phyloP scores from a whole-genome alignment of 1,140 invertebrate genomes.

The Eriosoma lanigerum region DNA sequence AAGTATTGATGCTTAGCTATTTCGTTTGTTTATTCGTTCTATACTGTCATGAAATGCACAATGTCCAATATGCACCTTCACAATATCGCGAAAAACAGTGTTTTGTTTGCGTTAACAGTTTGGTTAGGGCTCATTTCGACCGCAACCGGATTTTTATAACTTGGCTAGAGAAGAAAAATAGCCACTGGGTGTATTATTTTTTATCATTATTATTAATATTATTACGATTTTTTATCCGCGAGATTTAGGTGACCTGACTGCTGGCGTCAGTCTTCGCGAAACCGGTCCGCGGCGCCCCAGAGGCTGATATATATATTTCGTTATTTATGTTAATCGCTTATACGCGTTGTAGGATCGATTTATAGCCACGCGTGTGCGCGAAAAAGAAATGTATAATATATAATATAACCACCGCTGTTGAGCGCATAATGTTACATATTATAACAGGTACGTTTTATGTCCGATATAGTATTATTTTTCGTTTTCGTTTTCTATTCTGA shows the following conservation, averaged over 20 bases:
- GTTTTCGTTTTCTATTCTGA: constrained; percentile 4
- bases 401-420: no score
- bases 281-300: constrained; percentile 34
- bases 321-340: constrained; percentile 40
- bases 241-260: constrained; percentile 43
- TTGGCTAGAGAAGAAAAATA: neutral
- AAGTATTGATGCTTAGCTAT: no score
- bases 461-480: neutral
- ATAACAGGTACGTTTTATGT: neutral
- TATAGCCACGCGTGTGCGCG: neutral
- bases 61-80: no score
- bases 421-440: neutral
- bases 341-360: neutral
- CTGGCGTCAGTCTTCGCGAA: constrained; percentile 20
- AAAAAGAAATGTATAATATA: neutral
- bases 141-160: no score
- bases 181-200: neutral
- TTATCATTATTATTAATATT: no score
- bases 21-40: no score
- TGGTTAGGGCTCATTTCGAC: no score
- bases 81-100: no score
- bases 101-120: no score
- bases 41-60: no score
- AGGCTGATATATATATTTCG: constrained; percentile 46
- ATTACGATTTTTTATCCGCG: neutral